Conservation (phyloP, 1,140 invertebrate species). For the Tetragonula clypearis region DNA sequence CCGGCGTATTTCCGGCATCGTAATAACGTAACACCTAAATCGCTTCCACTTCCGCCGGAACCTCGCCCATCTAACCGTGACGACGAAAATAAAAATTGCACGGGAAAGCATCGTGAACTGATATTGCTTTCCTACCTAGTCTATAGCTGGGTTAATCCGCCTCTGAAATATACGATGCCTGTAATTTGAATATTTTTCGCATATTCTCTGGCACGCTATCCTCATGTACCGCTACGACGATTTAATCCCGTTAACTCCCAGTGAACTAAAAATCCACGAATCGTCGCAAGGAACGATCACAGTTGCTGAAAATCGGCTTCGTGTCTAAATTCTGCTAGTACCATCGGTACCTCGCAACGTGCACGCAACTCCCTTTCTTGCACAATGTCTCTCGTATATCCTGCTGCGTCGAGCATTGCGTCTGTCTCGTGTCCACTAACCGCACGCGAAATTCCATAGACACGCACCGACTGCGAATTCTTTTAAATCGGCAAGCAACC, state of each 20-base stretch:
- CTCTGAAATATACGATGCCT: neutral
- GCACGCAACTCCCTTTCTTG: conserved; percentile 29
- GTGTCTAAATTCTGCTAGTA: neutral
- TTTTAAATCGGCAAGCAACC: neutral
- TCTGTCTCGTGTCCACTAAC: neutral
- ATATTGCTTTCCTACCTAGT: too few relatives aligned
- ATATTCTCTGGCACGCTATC: neutral
- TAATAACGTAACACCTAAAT: conserved; percentile 53
- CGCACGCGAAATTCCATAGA: neutral
- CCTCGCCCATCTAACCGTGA: conserved; percentile 55
- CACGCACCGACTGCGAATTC: neutral
- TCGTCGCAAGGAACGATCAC: conserved; percentile 9
- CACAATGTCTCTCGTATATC: neutral
- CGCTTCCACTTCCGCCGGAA: conserved; percentile 65
- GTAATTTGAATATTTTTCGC: neutral
- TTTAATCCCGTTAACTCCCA: conserved; percentile 38
- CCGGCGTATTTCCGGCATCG: conserved; percentile 58
- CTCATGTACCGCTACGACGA: conserved; percentile 1
- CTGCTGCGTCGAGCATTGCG: neutral
- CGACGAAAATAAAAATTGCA: conserved; percentile 44
- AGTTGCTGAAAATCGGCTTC: conserved; percentile 46
- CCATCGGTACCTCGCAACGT: neutral
- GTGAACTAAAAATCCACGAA: conserved; percentile 19
- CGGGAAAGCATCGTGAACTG: neutral
- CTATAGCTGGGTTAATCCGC: neutral